phyloP scores from a whole-genome alignment of 2,888 invertebrate genomes.

The Lucinisca nassula region DNA sequence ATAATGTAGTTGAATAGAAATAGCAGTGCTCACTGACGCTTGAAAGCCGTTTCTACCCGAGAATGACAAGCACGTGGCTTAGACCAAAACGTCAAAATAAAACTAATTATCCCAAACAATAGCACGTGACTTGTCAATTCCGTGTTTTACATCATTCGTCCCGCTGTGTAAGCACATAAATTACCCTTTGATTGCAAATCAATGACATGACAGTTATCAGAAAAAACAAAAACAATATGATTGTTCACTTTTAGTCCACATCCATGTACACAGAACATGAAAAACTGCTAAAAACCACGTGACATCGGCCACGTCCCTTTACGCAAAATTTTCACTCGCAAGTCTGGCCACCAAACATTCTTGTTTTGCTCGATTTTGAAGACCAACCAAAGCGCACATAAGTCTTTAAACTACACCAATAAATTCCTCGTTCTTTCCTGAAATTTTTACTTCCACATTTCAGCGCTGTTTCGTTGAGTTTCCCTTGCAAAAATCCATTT shows the following conservation, averaged over 20 bases:
- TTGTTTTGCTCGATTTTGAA: constrained; percentile 21
- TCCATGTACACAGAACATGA: neutral
- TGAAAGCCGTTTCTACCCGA: too few species aligned
- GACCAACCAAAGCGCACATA: neutral
- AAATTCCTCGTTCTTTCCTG: neutral
- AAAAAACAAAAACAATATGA: neutral
- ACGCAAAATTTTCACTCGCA: constrained; percentile 26
- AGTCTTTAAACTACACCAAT: neutral
- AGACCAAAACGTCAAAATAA: neutral
- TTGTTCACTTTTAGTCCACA: neutral
- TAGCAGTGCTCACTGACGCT: too few species aligned
- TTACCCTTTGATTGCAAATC: constrained; percentile 31
- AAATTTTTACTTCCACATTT: neutral
- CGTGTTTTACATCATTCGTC: neutral
- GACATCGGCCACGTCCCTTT: constrained; percentile 83
- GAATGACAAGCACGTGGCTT: neutral
- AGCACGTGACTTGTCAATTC: constrained; percentile 69
- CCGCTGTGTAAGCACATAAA: constrained; percentile 30
- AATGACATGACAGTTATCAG: neutral
- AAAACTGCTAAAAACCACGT: constrained; percentile 77
- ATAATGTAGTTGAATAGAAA: too few species aligned
- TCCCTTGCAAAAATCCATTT: neutral
- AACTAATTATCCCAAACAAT: constrained; percentile 63
- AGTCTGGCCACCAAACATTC: constrained; percentile 47
- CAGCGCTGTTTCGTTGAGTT: neutral